Base-by-base conservation (phyloP, 2,888 invertebrate genomes). In the Pyrocoelia pectoralis region DNA sequence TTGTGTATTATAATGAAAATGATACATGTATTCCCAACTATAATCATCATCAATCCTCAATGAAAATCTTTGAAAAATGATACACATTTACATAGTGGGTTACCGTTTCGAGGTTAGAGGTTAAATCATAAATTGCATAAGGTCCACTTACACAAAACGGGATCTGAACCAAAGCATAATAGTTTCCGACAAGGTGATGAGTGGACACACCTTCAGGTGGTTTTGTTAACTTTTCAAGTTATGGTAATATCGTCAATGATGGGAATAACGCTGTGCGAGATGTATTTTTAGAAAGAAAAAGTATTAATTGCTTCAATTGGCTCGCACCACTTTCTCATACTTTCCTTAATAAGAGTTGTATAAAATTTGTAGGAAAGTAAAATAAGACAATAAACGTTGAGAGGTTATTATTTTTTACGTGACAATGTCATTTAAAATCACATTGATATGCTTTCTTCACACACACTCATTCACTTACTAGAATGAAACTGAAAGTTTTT, bases 161-260 rank as follows among this genome's bases (percentile, higher is more conserved):
- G 2, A 15, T 12, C 4, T 17, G 1, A 46, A 28, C 41, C 41
- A 52, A 19, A 56, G 41, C 17, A 52, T 40, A 62, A 51, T 53
- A 61, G 56, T 62, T 62, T 62, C 56, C 56, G 56, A 48, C 56
- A 62, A 61, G 56, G 52, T 48, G 61, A 62, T 62, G 56, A 62
- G 53, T 56, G 61, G 61, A 28, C 48, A 52, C 56, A 29, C 61
- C 56, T 61, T 18, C 40, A 6, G 5, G 13, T 19, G 24, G 4
- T 13, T 28, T 55, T 49, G 60, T 61, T 61, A 41, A 55, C 49
- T 55, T 61, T 61, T 56, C 51, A 51, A 50, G 61, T 61, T 50
- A 56, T 46, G 56, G 51, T 61, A 61, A 61, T 56, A 56, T 33
- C 52, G 18, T 52, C 33, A 40, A 54, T 17, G 6, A 15, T 46